Evolutionary conservation across 2,888 invertebrate species (phyloP), one percentile per base, ranked within the genome.

Genomic region (Nemurella pictetii): DNA sequence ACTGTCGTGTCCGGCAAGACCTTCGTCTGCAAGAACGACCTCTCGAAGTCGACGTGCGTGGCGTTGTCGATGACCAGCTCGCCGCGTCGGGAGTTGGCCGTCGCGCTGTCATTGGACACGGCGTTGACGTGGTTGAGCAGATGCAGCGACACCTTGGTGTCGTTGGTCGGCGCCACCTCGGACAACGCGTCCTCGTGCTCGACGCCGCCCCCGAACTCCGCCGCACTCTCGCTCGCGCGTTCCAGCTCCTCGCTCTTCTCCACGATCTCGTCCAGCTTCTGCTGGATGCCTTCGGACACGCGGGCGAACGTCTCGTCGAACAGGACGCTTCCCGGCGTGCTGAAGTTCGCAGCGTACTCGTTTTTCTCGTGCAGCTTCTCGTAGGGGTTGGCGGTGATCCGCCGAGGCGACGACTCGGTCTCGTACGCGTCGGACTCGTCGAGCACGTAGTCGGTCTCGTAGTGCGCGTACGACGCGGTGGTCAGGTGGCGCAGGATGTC

Each of bases 1-100:
- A 89, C 88, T 85, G 90, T 90, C 32, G 90, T 88, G 85, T 91
- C 89, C 86, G 91, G 90, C 85, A 92, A 90, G 88, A 92, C 91
- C 90, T 92, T 92, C 87, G 92, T 93, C 89, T 93, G 92, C 87
- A 92, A 92, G 87, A 91, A 92, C 86, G 90, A 90, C 84, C 92
- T 91, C 87, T 91, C 90, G 80, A 91, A 91, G 86, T 91, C 90
- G 86, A 92, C 90, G 87, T 90, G 91, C 85, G 91, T 89, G 85
- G 90, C 91, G 86, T 91, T 91, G 87, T 92, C 90, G 30, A 91
- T 90, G 85, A 84, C 27, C 3, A 84, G 12, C 20, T 84, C 84
- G 28, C 83, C 83, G 1, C 29, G 32, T 5, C 55, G 82, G 0
- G 84, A 72, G 25, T 80, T 78, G 1, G 29, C 75, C 4, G 78